Percentiles rank a stretch among this genome's conserved stretches.
These are phyloP conservation scores for Barnardius zonarius DNA, from an alignment of 2,113 vertebrate species.

Conservation along the genomic window DNA sequence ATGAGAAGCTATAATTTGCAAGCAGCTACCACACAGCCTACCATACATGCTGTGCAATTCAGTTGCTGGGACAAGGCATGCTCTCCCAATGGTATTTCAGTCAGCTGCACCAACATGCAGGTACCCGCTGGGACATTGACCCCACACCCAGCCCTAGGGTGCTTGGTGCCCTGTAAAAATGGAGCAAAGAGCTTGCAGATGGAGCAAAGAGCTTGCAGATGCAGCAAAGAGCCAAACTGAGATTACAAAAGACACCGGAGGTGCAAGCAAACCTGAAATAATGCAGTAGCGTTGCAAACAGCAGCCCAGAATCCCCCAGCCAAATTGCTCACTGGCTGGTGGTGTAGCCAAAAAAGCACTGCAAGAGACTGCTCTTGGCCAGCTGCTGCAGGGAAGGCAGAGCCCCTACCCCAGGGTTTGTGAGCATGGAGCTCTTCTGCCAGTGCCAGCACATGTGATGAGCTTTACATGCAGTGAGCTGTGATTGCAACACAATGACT, in stretches of 20 bases:
- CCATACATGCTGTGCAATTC: not conserved
- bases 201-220: not conserved
- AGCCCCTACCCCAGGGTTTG: not conserved
- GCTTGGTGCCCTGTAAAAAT: not conserved
- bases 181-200: not conserved
- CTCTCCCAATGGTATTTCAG: not conserved
- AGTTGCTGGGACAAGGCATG: accelerated
- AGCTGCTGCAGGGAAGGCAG: not conserved
- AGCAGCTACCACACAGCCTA: not conserved
- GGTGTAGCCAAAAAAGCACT: not conserved
- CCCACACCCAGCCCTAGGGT: accelerated
- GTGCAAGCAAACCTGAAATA: not conserved
- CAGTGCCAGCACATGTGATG: accelerated
- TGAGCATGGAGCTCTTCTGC: not conserved
- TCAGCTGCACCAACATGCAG: not conserved
- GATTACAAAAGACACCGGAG: not conserved
- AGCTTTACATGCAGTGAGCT: not conserved
- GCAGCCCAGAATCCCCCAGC: not conserved
- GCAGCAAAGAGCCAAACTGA: not conserved
- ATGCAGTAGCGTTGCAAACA: not conserved
- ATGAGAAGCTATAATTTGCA: not conserved
- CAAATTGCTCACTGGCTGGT: accelerated
- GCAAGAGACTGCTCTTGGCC: accelerated
- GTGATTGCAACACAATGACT: slow-evolving; percentile 22
- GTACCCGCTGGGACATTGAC: accelerated